Base-by-base conservation (phyloP, 1,140 invertebrate species). In the Polyergus mexicanus region DNA sequence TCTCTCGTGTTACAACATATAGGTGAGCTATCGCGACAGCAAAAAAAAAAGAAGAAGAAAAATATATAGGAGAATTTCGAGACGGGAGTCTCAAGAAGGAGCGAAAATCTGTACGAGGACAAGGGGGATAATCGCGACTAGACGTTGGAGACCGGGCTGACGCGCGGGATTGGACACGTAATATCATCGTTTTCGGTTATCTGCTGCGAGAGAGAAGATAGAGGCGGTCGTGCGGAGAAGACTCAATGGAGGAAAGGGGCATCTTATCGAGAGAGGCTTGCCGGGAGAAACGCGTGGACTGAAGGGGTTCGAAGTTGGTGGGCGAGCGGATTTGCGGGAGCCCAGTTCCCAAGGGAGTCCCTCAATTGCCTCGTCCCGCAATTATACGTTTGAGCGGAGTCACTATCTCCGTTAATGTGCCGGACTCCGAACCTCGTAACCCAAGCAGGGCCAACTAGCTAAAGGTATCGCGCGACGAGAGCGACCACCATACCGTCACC, bases 331-430 rank as follows among this genome's bases (percentile, higher is more conserved):
- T 91, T 90, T 86, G 84, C 85, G 89, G 91, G 65, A 90, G 89
- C 86, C 85, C 86, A 88, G 86, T 89, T 92, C 93, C 92, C 94
- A 86, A 65, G 92, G 91, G 94, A 94, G 91, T 90, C 88, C 92
- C 93, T 92, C 92, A 94, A 94, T 94, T 94, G 92, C 93, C 92
- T 92, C 92, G 92, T 92, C 89, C 93, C 90, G 93, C 93, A 95
- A 95, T 95, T 95, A 95, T 94, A 94, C 93, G 93, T 95, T 94
- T 92, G 92, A 94, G 92, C 92, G 91, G 92, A 94, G 92, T 89
- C 90, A 93, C 93, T 95, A 94, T 94, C 93, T 92, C 88, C 89
- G 91, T 94, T 94, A 94, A 94, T 94, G 93, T 93, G 92, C 92
- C 74, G 92, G 93, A 94, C 92, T 92, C 86, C 69, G 90, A 92